Base-by-base conservation (phyloP, 2,888 invertebrate species). In the Nymphalis polychloros region DNA sequence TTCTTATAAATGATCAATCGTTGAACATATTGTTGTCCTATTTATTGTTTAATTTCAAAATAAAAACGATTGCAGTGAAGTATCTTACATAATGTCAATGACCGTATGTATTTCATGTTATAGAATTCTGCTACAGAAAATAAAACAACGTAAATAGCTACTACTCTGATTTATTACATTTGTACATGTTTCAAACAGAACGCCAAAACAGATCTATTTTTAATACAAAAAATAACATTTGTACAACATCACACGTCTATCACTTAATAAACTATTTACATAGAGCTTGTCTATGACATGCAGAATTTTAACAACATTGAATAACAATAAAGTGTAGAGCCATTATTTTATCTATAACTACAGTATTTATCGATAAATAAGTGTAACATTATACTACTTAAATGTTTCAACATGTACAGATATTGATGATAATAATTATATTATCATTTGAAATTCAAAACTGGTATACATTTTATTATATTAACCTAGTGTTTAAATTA, bases 391-490 rank as follows among this genome's bases (percentile, higher is more conserved):
- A 72, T 78, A 76, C 76, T 81, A 78, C 75, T 70, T 80, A 82
- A 82, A 81, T 81, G 78, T 81, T 86, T 84, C 88, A 86, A 89
- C 86, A 90, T 90, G 88, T 89, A 90, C 88, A 90, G 83, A 89
- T 79, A 55, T 31, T 55, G 17, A 55, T 55, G 16, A 53, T 23
- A 66, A 27, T 57, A 55, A 47, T 64, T 59, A n/a, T 48, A n/a
- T 57, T 47, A 63, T 68, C 55, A 35, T 62, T 61, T n/a, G n/a
- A 49, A 31, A 61, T 17, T 20, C 27, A 41, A 52, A 48, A 47
- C 35, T 62, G 31, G 20, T 62, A n/a, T 41, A 13, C 41, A 41
- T 41, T 35, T 52, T 50, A 1, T 6, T 52, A 35, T 1, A 27
- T 53, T 27, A 53, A 27, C 53, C 53, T 53, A 17, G 5, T 17